These are phyloP conservation scores for Lepidotrigona ventralis DNA, from an alignment of 1,140 invertebrate species.

Conservation along the genomic window DNA sequence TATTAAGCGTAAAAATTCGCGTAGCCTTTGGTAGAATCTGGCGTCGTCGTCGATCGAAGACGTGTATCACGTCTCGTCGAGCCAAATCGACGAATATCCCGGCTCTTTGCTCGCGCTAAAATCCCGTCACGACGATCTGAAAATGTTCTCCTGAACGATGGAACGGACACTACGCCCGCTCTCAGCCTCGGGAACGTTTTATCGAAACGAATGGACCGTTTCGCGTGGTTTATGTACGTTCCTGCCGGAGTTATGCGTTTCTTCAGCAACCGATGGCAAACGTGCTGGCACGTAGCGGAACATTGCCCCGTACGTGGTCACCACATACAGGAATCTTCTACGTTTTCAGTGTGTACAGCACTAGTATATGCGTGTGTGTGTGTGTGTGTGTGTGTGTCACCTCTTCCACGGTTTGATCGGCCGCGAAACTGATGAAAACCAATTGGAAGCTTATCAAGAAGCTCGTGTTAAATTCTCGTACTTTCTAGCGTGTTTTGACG, in stretches of 20 bases:
- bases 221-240: slow-evolving; percentile 36
- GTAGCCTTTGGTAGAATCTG: background rate
- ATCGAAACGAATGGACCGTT: slow-evolving; percentile 35
- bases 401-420: background rate
- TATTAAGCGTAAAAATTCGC: background rate
- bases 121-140: slow-evolving; percentile 14
- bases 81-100: background rate
- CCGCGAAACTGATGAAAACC: background rate
- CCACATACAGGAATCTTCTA: slow-evolving; percentile 4
- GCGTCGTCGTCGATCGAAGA: background rate
- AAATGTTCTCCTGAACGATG: background rate
- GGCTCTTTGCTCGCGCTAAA: background rate
- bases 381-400: too few species aligned
- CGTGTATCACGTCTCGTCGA: background rate
- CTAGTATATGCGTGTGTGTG: background rate
- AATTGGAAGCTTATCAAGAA: too few species aligned
- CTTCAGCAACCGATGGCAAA: slow-evolving; percentile 46
- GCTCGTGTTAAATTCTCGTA: too few species aligned
- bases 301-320: slow-evolving; percentile 61
- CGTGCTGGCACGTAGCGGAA: slow-evolving; percentile 65
- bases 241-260: slow-evolving; percentile 44
- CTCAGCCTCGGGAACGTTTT: slow-evolving; percentile 8
- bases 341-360: slow-evolving; percentile 35
- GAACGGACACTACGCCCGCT: background rate
- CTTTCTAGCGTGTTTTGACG: too few species aligned